Percentiles rank a stretch among this genome's conserved stretches.
Conservation (phyloP, 37 sponge, comb jelly and placozoan species). For the Axinella damicornis region DNA sequence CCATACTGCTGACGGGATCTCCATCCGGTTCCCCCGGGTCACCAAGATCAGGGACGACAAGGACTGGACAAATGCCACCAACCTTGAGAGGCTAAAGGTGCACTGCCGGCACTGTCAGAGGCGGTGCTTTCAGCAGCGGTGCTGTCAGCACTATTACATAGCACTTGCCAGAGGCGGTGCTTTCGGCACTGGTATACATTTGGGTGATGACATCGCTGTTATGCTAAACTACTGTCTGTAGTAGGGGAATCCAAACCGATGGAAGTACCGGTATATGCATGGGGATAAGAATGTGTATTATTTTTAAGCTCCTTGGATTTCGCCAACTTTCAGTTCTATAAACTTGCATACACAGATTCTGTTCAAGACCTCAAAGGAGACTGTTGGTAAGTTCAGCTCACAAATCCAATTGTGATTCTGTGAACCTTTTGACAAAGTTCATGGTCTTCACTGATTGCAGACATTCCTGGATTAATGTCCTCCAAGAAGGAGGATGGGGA, state of each 20-base stretch:
- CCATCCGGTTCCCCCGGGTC: conserved; percentile 96
- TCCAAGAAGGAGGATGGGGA: not conserved
- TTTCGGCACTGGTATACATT: not conserved
- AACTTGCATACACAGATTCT: conserved; percentile 44
- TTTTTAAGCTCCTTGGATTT: no score
- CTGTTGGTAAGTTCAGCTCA: conserved; percentile 34
- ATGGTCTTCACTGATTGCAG: no score
- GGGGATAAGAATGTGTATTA: no score
- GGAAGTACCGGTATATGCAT: no score
- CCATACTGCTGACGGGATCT: conserved; percentile 96
- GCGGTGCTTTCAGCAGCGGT: no score
- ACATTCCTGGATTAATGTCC: conserved; percentile 43
- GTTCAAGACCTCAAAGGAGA: conserved; percentile 73
- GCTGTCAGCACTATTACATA: no score
- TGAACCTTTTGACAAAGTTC: no score
- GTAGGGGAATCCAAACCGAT: no score
- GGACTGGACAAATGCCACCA: conserved; percentile 95
- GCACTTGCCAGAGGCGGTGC: no score
- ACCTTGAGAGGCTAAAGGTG: conserved; percentile 89
- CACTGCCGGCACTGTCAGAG: not conserved
- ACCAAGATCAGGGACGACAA: conserved; percentile 97
- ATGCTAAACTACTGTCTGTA: no score
- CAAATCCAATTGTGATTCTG: not conserved
- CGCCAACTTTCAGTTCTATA: no score
- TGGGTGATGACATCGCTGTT: no score